Conservation (phyloP, 2,113 vertebrate species). For the Catharus minimus region DNA sequence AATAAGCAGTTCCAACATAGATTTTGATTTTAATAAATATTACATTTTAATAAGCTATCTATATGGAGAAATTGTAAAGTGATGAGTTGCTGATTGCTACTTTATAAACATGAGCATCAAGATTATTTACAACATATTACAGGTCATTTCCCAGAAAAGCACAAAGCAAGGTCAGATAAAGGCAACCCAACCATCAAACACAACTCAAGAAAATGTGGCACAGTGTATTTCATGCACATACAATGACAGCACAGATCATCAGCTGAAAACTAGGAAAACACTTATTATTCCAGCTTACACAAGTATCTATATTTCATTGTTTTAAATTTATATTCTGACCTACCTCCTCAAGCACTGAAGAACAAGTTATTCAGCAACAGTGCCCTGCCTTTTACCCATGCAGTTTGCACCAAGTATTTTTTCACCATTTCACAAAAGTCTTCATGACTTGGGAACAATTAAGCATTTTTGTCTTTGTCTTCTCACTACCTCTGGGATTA, state of each 20-base stretch:
- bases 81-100: not conserved
- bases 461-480: not conserved
- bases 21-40: slow-evolving; percentile 54
- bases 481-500: slow-evolving; percentile 33
- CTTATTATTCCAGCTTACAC: not conserved
- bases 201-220: slow-evolving; percentile 16
- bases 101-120: slow-evolving; percentile 37
- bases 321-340: not conserved
- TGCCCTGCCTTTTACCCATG: not conserved
- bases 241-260: not conserved
- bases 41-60: slow-evolving; percentile 12
- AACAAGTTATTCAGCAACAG: not conserved
- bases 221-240: slow-evolving; percentile 10
- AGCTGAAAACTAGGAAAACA: not conserved
- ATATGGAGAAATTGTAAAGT: not conserved
- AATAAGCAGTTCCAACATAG: slow-evolving; percentile 10
- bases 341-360: not conserved
- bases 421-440: not conserved
- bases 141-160: slow-evolving; percentile 32
- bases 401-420: not conserved
- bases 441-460: not conserved
- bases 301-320: not conserved
- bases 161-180: slow-evolving; percentile 21
- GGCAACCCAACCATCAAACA: slow-evolving; percentile 22
- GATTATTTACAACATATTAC: slow-evolving; percentile 57